Evolutionary conservation across 1,140 invertebrate species (phyloP), one percentile per base, ranked within the genome.

Genomic region (Achroia grisella): DNA sequence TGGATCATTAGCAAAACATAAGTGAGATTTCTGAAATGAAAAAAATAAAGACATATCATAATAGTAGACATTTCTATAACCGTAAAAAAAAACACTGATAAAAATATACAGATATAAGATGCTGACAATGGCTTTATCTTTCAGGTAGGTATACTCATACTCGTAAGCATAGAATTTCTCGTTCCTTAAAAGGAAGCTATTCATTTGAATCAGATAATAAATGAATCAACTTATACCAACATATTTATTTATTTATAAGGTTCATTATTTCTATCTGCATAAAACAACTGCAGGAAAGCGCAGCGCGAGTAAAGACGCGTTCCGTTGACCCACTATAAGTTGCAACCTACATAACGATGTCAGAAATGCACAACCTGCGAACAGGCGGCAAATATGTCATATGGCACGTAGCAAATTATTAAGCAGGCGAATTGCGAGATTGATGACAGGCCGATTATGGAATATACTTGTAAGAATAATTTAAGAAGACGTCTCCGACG

Each of bases 301-400:
- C 66, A 70, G 48, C 49, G 51, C 48, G 44, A 48, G 48, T 48
- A 32, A 44, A 27, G 36, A 29, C 32, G 41, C 50, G 78, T 72
- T 48, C 74, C 61, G 71, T 52, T 80, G 69, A 78, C 78, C 74
- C 50, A 81, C 67, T 67, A 62, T 66, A 44, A 44, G 39, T 42
- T 52, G 40, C 67, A 67, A 57, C 71, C 66, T 61, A 77, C 71
- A 71, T 70, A 37, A 62, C 65, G 42, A 53, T 48, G 64, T 44
- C 54, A 55, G 52, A 57, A 65, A 64, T 44, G 54, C 55, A 42
- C 54, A 58, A 62, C 62, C 59, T 45, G 55, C 55, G 60, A 70
- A 65, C 65, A 67, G 35, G 3, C 35, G 10, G 33, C 45, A 61
- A 67, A 62, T 63, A 65, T 62, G 52, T 67, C 52, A 52, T 45